Evolutionary conservation across 2,797 vertebrate species (phyloP).

Genomic region (Tapirus indicus): DNA sequence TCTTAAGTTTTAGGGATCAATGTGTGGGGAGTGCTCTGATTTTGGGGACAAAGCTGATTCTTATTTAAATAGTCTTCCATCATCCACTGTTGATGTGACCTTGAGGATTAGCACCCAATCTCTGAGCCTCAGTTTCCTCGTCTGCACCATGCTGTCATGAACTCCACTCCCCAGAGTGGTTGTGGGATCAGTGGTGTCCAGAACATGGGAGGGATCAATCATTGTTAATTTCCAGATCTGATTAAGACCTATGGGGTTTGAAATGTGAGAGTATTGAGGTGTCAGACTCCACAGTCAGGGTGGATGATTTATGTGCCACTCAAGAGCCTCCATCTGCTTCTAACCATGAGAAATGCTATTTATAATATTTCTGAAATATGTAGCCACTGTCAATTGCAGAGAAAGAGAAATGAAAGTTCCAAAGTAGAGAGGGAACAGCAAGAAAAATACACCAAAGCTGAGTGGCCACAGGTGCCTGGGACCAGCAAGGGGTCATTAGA

Average conservation of each 20-base stretch:
- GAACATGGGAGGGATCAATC: background rate
- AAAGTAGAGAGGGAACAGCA: background rate
- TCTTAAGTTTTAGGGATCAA: background rate
- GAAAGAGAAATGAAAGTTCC: background rate
- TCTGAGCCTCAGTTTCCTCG: background rate
- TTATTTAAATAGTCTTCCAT: background rate
- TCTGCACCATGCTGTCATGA: background rate
- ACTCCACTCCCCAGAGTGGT: background rate
- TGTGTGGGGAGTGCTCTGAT: background rate
- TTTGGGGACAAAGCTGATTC: background rate
- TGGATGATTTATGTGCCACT: no score
- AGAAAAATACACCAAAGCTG: background rate
- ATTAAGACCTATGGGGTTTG: background rate
- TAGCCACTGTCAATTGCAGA: no score
- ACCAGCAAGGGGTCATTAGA: rapidly evolving
- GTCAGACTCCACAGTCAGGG: background rate
- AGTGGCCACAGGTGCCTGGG: background rate
- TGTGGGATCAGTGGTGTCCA: background rate
- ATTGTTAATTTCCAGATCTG: background rate
- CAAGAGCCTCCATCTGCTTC: background rate
- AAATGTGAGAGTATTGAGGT: no score
- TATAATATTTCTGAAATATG: background rate
- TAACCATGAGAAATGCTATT: background rate
- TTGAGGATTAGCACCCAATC: background rate
- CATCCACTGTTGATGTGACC: rapidly evolving